Base-by-base conservation (phyloP, 2,797 vertebrate genomes). In the Halcyon smyrnensis region DNA sequence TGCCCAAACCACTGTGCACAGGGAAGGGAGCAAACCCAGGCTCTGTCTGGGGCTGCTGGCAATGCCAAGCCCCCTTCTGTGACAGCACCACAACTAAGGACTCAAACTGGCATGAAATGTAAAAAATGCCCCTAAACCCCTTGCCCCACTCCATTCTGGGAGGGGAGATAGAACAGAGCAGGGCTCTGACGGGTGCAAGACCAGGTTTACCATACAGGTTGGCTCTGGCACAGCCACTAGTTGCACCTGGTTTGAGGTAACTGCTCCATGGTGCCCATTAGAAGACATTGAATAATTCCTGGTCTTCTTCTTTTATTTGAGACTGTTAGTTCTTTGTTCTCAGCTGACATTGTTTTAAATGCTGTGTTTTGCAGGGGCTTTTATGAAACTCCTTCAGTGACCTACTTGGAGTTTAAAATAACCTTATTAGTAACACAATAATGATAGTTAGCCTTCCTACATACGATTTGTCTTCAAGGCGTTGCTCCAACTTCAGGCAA, bases 391-490 rank as follows among this genome's bases (percentile, higher is more conserved):
- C 74, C 57, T 81, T 82, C 80, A 69, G 54, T 96, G 93, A 94
- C 95, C 89, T 87, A 93, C 65, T 94, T 76, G 46, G 50, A 82
- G 82, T 87, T 95, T 97, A 95, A 96, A 97, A 97, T 97, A 93
- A 90, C 88, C 65, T 76, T 90, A 92, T 96, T 95, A 96, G 62
- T 75, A 92, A 89, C 81, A 65, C 34, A 11, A 59, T 57, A 84
- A 86, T 90, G 77, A 84, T 89, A 82, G 88, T 37, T 91, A 59
- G 30, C 56, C 65, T 95, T 96, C 94, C 94, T 95, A 94, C 90
- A 70, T 91, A 71, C 0, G 3, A 67, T 71, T 92, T 74, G 57
- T 74, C 70, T 95, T 90, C 34, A 80, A 93, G 84, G 64, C 59
- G 7, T 60, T 54, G 56, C 68, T 81, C 53, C 80, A 93, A 17